Percentiles rank a stretch among this genome's conserved stretches.
phyloP scores from a whole-genome alignment of 35 echinoderm and acorn worm genomes.

The Anneissia japonica region DNA sequence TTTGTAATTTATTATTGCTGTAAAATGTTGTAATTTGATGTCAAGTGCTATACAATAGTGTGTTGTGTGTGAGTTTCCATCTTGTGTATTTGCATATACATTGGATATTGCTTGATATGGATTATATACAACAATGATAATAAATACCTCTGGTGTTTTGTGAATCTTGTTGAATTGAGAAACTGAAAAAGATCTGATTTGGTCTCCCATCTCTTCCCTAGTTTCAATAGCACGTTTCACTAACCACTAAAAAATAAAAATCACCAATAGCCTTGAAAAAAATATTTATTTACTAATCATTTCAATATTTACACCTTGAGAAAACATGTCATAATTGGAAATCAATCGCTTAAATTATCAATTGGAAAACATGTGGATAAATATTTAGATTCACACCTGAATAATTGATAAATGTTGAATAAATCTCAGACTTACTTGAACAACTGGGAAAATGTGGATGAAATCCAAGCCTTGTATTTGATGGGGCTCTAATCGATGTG shows the following conservation, averaged over 20 bases:
- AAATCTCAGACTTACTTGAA: conserved; percentile 57
- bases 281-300: neutral
- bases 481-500: conserved; percentile 94
- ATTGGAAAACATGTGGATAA: neutral
- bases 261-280: too few species aligned
- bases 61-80: too few species aligned
- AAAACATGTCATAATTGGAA: neutral
- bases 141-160: conserved; percentile 79
- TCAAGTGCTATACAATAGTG: too few species aligned
- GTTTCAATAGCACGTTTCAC: conserved; percentile 96
- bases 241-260: conserved; percentile 69
- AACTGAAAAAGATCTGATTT: conserved; percentile 88
- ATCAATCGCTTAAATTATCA: neutral
- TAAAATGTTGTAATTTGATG: too few species aligned
- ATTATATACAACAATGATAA: neutral
- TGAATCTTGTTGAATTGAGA: conserved; percentile 95
- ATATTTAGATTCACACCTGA: neutral
- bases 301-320: too few species aligned
- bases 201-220: conserved; percentile 91
- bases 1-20: too few species aligned
- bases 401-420: too few species aligned
- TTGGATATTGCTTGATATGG: too few species aligned
- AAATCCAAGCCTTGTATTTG: conserved; percentile 99
- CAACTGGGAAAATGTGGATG: conserved; percentile 96
- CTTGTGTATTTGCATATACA: too few species aligned